Conservation (phyloP, 2,888 invertebrate genomes). For the Harpalus rubripes region DNA sequence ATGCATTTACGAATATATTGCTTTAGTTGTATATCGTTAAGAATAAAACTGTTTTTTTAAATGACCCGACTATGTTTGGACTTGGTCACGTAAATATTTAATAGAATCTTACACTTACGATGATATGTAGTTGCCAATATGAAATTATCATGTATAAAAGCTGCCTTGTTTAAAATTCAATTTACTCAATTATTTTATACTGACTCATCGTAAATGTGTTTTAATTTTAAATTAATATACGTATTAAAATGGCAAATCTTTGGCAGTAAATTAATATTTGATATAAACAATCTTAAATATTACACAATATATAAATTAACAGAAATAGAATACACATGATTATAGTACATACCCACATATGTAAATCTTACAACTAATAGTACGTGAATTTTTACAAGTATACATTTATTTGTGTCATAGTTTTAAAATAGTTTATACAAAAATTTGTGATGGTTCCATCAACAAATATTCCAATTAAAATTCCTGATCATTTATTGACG, state of each 20-base stretch:
- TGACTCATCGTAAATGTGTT: slow-evolving; percentile 30
- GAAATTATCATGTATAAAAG: background rate
- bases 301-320: slow-evolving; percentile 19
- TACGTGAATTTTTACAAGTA: slow-evolving; percentile 30
- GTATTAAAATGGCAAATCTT: slow-evolving; percentile 54
- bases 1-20: slow-evolving; percentile 28
- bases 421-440: slow-evolving; percentile 26
- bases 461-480: background rate
- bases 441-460: background rate
- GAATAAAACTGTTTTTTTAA: background rate
- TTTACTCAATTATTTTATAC: background rate
- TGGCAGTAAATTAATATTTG: slow-evolving; percentile 48
- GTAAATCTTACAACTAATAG: slow-evolving; percentile 7
- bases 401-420: slow-evolving; percentile 11
- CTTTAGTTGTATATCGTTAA: background rate
- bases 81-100: slow-evolving; percentile 1
- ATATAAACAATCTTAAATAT: slow-evolving; percentile 35
- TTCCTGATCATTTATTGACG: too few relatives aligned
- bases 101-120: slow-evolving; percentile 6
- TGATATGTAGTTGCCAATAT: slow-evolving; percentile 2
- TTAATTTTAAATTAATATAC: slow-evolving; percentile 25
- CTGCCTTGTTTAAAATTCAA: slow-evolving; percentile 8
- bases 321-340: slow-evolving; percentile 21
- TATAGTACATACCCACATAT: slow-evolving; percentile 12
- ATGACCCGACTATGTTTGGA: slow-evolving; percentile 3